Base-by-base conservation (phyloP, 2,113 vertebrate genomes). In the Tretioscincus oriximinensis region DNA sequence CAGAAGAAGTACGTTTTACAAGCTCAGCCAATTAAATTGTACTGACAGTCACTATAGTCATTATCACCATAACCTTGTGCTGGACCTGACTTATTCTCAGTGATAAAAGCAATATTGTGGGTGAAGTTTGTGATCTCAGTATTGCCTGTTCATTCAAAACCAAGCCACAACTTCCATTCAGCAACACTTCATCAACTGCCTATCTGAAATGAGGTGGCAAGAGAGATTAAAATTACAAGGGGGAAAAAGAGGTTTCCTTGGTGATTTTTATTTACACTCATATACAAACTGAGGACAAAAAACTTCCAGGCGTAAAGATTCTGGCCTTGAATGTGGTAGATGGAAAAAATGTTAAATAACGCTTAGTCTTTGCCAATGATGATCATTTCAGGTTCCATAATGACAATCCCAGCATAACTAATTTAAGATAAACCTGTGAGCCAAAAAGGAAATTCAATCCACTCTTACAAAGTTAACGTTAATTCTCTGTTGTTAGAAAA, bases 21-120 rank as follows among this genome's bases (percentile, higher is more conserved):
- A 89, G 85, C 66, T 70, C 41, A 86, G 82, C 77, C 86, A 78
- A 89, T 91, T 86, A 31, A 85, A 81, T 85, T 85, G 88, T 88
- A 80, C 73, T 78, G 61, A 75, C 83, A 80, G 35, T 85, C 81
- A 74, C 60, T 63, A 64, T 47, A 58, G 80, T 85, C 74, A 67
- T 74, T 65, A 66, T 14, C 70, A 29, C 16, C 64, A 75, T 35
- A 61, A 88, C 80, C 66, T 85, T 70, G 54, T 58, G 73, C 21
- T 61, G 72, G 76, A 84, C 64, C 7, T 18, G 87, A 68, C 41
- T 80, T 73, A 82, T 90, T 88, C 54, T 76, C 51, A 47, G 35
- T 63, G 69, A 21, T 80, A 85, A 78, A 68, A 41, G 67, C 5
- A 26, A 88, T 35, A 66, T 82, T 78, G 49, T 86, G 18, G 85